Conservation (phyloP, 1,140 invertebrate species). For the Drusus annulatus region DNA sequence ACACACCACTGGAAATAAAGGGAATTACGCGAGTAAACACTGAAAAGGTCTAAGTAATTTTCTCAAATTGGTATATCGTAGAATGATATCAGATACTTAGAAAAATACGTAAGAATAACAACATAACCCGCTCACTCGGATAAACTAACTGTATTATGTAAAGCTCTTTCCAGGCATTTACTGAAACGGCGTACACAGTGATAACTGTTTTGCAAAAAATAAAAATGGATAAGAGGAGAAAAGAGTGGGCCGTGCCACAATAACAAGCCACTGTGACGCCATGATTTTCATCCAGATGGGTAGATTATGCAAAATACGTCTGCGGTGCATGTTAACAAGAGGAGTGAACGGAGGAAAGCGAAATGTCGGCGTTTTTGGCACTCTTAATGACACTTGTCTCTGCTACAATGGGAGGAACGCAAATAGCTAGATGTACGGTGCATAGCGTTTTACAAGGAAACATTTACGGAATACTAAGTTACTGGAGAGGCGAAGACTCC, state of each 20-base stretch:
- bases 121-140: too few species aligned
- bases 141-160: neutral
- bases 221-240: slow-evolving; percentile 5
- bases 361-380: slow-evolving; percentile 18
- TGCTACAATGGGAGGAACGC: neutral
- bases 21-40: too few species aligned
- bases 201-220: slow-evolving; percentile 27
- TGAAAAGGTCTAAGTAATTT: too few species aligned
- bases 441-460: too few species aligned
- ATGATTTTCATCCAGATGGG: slow-evolving; percentile 47
- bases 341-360: slow-evolving; percentile 3
- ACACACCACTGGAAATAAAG: too few species aligned
- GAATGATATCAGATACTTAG: too few species aligned
- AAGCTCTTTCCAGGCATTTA: neutral
- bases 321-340: slow-evolving; percentile 30
- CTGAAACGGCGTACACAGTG: slow-evolving; percentile 17
- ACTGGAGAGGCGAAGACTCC: too few species aligned
- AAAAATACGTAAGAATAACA: too few species aligned
- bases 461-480: too few species aligned
- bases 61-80: too few species aligned
- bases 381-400: slow-evolving; percentile 9
- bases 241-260: slow-evolving; percentile 2
- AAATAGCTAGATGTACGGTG: too few species aligned
- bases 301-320: slow-evolving; percentile 40
- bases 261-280: slow-evolving; percentile 27